Conservation (phyloP, 1,140 invertebrate genomes). For the Microplitis mediator region DNA sequence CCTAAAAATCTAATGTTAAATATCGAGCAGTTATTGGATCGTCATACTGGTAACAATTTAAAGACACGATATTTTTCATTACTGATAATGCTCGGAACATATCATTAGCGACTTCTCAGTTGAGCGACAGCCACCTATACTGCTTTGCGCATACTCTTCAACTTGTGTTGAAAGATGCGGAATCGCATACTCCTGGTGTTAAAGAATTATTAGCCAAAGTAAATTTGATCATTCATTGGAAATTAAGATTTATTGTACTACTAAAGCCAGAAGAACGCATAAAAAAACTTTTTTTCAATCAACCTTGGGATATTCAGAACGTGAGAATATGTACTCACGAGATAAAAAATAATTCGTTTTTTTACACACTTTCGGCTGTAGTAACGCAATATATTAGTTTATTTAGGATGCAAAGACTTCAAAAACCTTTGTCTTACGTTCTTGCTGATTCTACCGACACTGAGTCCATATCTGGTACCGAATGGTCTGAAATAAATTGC, state of each 20-base stretch:
- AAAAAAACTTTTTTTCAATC: background rate
- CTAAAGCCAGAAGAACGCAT: background rate
- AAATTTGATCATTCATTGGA: background rate
- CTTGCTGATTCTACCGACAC: conserved; percentile 8
- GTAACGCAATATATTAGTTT: conserved; percentile 14
- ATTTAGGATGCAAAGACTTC: background rate
- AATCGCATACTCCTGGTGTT: background rate
- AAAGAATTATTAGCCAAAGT: background rate
- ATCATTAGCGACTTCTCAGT: background rate
- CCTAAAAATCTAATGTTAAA: conserved; percentile 10
- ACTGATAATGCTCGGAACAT: conserved; percentile 25
- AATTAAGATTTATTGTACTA: background rate
- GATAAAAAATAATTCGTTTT: background rate
- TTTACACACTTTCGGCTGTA: background rate
- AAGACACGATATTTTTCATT: background rate
- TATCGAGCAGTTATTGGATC: conserved; percentile 7
- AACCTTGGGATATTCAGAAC: background rate
- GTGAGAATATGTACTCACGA: background rate
- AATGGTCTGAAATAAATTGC: conserved; percentile 15
- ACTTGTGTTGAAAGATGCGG: conserved; percentile 8
- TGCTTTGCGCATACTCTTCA: conserved; percentile 23
- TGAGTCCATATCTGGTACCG: conserved; percentile 11
- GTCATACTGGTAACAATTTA: conserved; percentile 11
- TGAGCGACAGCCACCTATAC: conserved; percentile 7
- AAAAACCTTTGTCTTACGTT: conserved; percentile 15